Evolutionary conservation across 2,888 invertebrate species (phyloP), one percentile per base, ranked within the genome.

Genomic region (Apamea epomidion): DNA sequence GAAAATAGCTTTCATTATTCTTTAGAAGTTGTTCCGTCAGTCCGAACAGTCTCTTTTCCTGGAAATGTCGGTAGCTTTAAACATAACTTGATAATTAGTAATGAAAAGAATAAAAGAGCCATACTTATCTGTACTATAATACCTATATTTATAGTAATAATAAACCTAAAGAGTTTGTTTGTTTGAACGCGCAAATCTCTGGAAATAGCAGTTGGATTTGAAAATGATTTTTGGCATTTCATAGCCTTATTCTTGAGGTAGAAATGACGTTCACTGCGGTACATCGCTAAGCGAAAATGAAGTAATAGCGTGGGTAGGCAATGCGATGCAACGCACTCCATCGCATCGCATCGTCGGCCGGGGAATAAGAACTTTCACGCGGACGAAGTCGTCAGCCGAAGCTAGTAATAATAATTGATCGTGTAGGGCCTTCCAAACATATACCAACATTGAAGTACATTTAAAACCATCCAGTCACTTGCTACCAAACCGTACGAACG

Each of bases 401-500:
- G 25, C 58, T 58, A 58, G 12, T 3, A 58, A 25, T 58, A 58
- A n/a, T 25, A n/a, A 58, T 58, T 58, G 58, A 58, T 58, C 58
- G 4, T 58, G 58, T 58, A 8, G 10, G 25, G 25, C 58, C 25
- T 58, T 1, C 25, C 29, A 62, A 62, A 62, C 16, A 62, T 14
- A 60, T 2, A 65, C 14, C 29, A 67, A 32, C 68, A 74, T 58
- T 67, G 10, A 68, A 51, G 10, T 48, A 64, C n/a, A 70, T 73
- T 64, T 25, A 67, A 48, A 48, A 1, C 12, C 21, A 45, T 14
- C 70, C 4, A 68, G 62, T 7, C 60, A 81, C 69, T 74, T 68
- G 37, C 60, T 45, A 68, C 48, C n/a, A 54, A 78, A 74, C 75
- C 74, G 58, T 64, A 76, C 60, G 80, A 85, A 85, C 89, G 86